Evolutionary conservation across 2,113 vertebrate genomes (phyloP), one percentile per base, ranked within the genome.

Genomic region (Ictalurus punctatus): DNA sequence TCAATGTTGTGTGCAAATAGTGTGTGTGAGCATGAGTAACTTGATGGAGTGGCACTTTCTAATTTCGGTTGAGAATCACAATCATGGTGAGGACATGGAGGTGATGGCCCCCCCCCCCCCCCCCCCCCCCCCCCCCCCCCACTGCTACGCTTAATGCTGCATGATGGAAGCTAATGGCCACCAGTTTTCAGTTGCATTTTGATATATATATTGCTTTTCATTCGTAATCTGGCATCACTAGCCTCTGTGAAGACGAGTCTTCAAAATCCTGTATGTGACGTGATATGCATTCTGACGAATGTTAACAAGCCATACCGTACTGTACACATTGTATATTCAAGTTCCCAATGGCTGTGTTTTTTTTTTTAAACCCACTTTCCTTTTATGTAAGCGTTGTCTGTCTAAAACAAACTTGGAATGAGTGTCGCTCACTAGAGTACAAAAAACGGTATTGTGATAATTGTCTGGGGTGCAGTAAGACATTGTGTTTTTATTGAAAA

Each of bases 281-380:
- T 58, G 63, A 71, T 69, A 19, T 58, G 40, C 74, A 85, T 88
- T 91, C 82, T 88, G 61, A 83, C 19, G 78, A 90, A 89, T 86
- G 88, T 90, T 61, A 86, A 86, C 10, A 91, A 91, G 89, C 89
- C 90, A 91, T 91, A 90, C 63, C 80, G 67, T 79, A 83, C 30
- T 37, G 82, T 14, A 52, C 84, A 85, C 58, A 85, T 56, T 82
- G 48, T 84, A 34, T 82, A 76, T 89, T 86, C 21, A 30, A 86
- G 69, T 67, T 89, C 19, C 34, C 84, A 44, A 78, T 89, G 71
- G 13, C 74, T 67, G 59, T 74, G 65, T 27, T 34, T 59, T 81
- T 30, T 30, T 34, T 61, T 73, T 88, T 80, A 58, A 23, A 86
- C 79, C 71, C 83, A 73, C 25, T 87, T 61, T 85, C n/a, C 19